phyloP scores from a whole-genome alignment of 2,888 invertebrate species.

The Ichneumon xanthorius region DNA sequence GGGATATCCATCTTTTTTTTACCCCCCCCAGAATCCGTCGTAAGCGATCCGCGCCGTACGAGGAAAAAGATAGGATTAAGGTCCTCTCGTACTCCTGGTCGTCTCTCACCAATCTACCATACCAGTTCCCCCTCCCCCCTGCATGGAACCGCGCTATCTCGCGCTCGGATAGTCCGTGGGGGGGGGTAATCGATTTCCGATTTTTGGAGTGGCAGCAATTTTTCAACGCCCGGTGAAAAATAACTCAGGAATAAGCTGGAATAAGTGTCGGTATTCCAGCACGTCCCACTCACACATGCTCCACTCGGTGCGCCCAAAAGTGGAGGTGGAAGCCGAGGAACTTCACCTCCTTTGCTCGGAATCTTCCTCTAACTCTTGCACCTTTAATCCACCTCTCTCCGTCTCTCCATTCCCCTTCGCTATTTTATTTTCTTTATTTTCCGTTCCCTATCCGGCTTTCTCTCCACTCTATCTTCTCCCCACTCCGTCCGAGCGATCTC shows the following conservation, averaged over 20 bases:
- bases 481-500: neutral
- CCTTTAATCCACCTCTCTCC: conserved; percentile 41
- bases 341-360: conserved; percentile 34
- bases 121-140: conserved; percentile 26
- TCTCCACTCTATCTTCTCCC: conserved; percentile 50
- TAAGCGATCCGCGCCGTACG: conserved; percentile 14
- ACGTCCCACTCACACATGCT: conserved; percentile 55
- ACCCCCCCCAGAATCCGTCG: neutral
- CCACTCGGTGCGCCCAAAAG: conserved; percentile 24
- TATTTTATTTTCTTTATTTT: conserved; percentile 26
- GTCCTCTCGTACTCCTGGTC: conserved; percentile 38
- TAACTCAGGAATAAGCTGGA: conserved; percentile 79
- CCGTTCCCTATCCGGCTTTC: conserved; percentile 24
- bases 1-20: conserved; percentile 38
- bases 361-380: conserved; percentile 43
- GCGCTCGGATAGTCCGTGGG: conserved; percentile 58
- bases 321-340: neutral
- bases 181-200: conserved; percentile 82
- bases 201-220: conserved; percentile 80
- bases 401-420: conserved; percentile 40
- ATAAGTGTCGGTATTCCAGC: conserved; percentile 64
- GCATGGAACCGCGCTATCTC: conserved; percentile 55
- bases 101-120: conserved; percentile 33
- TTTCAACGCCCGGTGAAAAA: conserved; percentile 81
- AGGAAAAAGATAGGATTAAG: conserved; percentile 48